phyloP scores from a whole-genome alignment of 2,797 vertebrate genomes.

The Sebastes oblongus region DNA sequence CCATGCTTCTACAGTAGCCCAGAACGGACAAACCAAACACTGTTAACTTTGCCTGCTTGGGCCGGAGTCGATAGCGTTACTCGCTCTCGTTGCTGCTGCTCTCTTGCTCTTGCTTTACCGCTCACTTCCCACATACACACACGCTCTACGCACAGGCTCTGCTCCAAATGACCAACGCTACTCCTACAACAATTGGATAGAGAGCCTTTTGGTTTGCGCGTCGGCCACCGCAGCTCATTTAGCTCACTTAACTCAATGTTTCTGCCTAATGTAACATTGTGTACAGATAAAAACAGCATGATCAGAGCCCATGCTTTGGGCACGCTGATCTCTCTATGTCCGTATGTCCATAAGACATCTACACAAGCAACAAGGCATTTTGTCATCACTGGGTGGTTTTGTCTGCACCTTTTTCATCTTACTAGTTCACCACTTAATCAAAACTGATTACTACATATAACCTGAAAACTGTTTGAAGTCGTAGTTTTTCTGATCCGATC shows the following conservation, averaged over 20 bases:
- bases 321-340: not conserved
- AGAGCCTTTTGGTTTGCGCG: too few species aligned
- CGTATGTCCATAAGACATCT: not conserved
- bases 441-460: not conserved
- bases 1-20: too few species aligned
- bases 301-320: not conserved
- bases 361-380: too few species aligned
- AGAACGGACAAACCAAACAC: too few species aligned
- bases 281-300: not conserved
- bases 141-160: too few species aligned
- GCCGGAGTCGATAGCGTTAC: rapidly evolving
- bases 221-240: not conserved
- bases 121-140: too few species aligned
- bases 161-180: too few species aligned
- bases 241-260: not conserved
- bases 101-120: too few species aligned
- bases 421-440: not conserved
- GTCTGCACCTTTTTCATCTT: not conserved
- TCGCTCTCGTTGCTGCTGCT: too few species aligned
- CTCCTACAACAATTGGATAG: too few species aligned
- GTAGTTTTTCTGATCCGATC: not conserved
- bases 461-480: not conserved
- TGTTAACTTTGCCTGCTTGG: too few species aligned
- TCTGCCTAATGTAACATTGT: not conserved
- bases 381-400: not conserved